These are phyloP conservation scores for Drosophila heteroneura DNA, from an alignment of 2,888 invertebrate genomes.

Conservation along the genomic window DNA sequence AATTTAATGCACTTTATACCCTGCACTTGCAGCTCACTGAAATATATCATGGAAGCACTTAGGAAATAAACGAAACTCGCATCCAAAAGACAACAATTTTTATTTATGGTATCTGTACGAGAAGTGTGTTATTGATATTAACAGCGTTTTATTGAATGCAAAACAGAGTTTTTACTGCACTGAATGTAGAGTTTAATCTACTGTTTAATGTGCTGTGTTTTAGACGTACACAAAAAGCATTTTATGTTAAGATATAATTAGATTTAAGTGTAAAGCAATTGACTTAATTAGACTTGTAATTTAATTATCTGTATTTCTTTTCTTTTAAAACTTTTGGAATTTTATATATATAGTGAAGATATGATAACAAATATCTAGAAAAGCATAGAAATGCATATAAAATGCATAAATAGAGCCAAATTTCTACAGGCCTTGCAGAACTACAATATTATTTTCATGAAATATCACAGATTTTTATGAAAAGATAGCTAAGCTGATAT, in stretches of 20 bases:
- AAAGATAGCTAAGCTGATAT: slow-evolving; percentile 5
- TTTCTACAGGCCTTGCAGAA: background rate
- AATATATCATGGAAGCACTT: slow-evolving; percentile 26
- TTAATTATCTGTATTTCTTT: background rate
- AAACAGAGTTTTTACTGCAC: background rate
- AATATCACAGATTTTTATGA: background rate
- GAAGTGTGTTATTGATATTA: slow-evolving; percentile 7
- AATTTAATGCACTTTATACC: slow-evolving; percentile 34
- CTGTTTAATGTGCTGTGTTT: background rate
- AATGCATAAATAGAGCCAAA: background rate
- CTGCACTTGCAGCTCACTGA: slow-evolving; percentile 11
- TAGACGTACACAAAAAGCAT: background rate
- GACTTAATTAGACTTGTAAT: background rate
- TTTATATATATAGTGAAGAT: background rate
- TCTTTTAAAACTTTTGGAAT: background rate
- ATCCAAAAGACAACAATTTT: slow-evolving; percentile 4
- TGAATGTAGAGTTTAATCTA: background rate
- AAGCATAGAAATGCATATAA: background rate
- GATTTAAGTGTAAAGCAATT: background rate
- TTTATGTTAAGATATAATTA: background rate
- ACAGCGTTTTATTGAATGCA: slow-evolving; percentile 10
- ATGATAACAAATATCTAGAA: background rate
- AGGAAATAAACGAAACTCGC: slow-evolving; percentile 9
- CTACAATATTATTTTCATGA: background rate
- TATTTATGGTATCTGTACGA: slow-evolving; percentile 23